These are phyloP conservation scores for Tubulanus polymorphus DNA, from an alignment of 2,888 invertebrate genomes.

Conservation along the genomic window DNA sequence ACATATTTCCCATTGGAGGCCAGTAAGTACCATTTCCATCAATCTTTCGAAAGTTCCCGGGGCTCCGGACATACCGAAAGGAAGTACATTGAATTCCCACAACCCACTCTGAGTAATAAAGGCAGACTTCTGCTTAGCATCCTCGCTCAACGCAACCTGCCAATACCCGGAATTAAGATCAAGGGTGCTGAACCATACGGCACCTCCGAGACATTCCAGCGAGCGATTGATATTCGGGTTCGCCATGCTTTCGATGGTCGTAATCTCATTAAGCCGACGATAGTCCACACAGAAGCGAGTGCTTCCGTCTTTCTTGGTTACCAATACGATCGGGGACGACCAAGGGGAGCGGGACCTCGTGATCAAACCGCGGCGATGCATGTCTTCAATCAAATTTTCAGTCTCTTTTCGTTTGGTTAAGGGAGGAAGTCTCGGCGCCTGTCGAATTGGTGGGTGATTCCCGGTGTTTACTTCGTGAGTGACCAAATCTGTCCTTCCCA, in stretches of 20 bases:
- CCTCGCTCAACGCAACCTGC: no score
- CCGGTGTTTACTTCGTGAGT: constrained; percentile 10
- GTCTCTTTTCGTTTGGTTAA: neutral
- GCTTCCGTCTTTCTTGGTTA: constrained; percentile 9
- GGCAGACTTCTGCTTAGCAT: neutral
- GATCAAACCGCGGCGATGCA: neutral
- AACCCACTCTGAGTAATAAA: neutral
- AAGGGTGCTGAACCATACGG: no score
- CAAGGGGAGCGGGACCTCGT: neutral
- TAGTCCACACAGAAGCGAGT: constrained; percentile 5
- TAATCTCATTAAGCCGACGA: constrained; percentile 1
- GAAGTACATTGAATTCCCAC: neutral
- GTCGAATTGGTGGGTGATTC: constrained; percentile 8
- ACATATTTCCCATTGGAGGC: neutral
- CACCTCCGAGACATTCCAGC: no score
- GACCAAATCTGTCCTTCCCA: neutral
- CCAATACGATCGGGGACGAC: constrained; percentile 3
- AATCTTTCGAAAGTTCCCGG: neutral
- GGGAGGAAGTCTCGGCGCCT: constrained; percentile 1
- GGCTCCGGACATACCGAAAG: neutral
- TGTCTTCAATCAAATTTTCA: neutral
- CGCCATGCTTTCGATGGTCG: neutral
- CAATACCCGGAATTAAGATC: no score
- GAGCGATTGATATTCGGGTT: neutral
- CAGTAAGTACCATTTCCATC: neutral